Conservation (phyloP, 2,797 vertebrate genomes). For the Cyclopterus lumpus region DNA sequence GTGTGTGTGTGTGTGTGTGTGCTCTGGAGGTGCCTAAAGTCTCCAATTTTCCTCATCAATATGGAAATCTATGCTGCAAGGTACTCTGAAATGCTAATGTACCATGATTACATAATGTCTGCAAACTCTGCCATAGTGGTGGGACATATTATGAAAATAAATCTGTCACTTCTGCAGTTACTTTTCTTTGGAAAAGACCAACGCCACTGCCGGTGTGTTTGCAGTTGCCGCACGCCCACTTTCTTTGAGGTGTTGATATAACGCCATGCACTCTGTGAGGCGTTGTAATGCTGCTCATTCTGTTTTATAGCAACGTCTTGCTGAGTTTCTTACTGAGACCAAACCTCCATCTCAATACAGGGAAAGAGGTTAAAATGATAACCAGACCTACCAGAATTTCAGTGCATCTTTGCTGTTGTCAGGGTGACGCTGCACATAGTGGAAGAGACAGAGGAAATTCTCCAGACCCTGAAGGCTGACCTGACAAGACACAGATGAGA, state of each 20-base stretch:
- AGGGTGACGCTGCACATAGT: conserved; percentile 80
- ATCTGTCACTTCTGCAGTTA: conserved; percentile 4
- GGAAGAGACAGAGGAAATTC: conserved; percentile 86
- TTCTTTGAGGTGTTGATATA: not conserved
- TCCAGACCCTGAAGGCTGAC: conserved; percentile 86
- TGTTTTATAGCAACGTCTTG: not conserved
- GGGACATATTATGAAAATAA: conserved; percentile 6
- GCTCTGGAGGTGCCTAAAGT: conserved; percentile 39
- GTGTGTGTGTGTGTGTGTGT: not conserved
- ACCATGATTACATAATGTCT: conserved; percentile 44
- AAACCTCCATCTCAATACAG: not conserved
- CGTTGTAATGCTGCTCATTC: not conserved
- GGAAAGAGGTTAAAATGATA: not conserved
- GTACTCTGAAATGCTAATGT: conserved; percentile 43
- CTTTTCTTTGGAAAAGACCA: not conserved
- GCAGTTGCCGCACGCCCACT: not conserved
- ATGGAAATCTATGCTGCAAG: conserved; percentile 65
- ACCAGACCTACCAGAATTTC: conserved; percentile 82
- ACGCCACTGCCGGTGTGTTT: not conserved
- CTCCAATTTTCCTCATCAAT: conserved; percentile 44
- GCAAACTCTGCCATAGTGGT: conserved; percentile 4
- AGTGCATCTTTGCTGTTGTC: conserved; percentile 77
- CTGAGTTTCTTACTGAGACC: not conserved
- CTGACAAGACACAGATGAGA: conserved; percentile 66
- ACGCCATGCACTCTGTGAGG: not conserved